Evolutionary conservation across 2,797 vertebrate genomes (phyloP).

Genomic region (Tympanoctomys barrerae): DNA sequence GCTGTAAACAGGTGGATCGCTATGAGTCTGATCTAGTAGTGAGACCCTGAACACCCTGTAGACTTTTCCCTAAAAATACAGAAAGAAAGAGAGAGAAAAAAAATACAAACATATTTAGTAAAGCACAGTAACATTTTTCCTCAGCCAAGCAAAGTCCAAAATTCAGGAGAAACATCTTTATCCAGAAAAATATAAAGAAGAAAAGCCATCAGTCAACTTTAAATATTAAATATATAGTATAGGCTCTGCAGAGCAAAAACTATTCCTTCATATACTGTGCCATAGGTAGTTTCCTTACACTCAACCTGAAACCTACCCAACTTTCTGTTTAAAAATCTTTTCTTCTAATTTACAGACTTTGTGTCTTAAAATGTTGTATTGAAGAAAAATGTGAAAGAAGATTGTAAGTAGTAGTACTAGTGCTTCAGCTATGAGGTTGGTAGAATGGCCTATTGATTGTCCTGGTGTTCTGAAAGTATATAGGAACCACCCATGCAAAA

Average conservation of each 20-base stretch:
- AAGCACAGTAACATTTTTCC: slow-evolving; percentile 78
- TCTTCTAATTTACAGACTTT: slow-evolving; percentile 23
- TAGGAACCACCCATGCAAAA: background rate
- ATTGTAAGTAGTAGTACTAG: slow-evolving; percentile 29
- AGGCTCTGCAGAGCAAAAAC: slow-evolving; percentile 32
- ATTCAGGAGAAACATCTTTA: slow-evolving; percentile 28
- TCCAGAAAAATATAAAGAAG: slow-evolving; percentile 24
- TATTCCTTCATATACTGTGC: background rate
- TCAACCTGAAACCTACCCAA: background rate
- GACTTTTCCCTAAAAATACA: too few species aligned
- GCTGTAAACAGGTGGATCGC: too few species aligned
- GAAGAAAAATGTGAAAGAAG: slow-evolving; percentile 40
- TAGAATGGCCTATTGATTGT: background rate
- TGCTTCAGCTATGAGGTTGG: background rate
- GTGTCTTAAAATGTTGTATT: slow-evolving; percentile 14
- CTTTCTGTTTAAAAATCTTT: background rate
- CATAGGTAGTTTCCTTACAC: background rate
- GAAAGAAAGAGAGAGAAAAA: too few species aligned
- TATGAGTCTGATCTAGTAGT: too few species aligned
- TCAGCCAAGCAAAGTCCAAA: slow-evolving; percentile 73
- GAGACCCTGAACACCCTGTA: too few species aligned
- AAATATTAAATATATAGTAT: background rate
- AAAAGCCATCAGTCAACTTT: slow-evolving; percentile 38
- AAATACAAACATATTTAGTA: slow-evolving; percentile 21
- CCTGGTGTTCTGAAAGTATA: background rate